A percentile compares a stretch with the other conserved stretches of the same genome.
These are phyloP conservation scores for Cotesia glomerata DNA, from an alignment of 1,140 invertebrate species.

Conservation along the genomic window DNA sequence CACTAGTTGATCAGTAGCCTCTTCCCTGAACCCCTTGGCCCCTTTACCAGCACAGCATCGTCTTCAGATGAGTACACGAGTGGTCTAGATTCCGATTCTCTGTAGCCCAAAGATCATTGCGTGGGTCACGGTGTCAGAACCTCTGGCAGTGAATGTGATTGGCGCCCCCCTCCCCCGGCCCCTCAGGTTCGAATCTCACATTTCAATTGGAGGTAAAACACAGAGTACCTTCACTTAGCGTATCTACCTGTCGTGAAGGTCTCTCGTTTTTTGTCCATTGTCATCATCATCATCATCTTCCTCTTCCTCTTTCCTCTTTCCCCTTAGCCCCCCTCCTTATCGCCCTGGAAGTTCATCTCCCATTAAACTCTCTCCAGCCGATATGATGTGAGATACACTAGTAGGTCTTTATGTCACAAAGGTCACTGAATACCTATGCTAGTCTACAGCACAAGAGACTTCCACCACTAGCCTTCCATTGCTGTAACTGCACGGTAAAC, in stretches of 20 bases:
- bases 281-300: not conserved
- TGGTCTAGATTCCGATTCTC: conserved; percentile 42
- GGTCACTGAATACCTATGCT: conserved; percentile 52
- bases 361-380: too few species aligned
- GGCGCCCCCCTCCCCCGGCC: not conserved
- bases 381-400: conserved; percentile 36
- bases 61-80: conserved; percentile 23
- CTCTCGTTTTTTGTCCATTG: conserved; percentile 14
- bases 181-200: not conserved
- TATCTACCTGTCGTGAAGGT: conserved; percentile 27
- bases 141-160: conserved; percentile 15
- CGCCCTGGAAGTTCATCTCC: not conserved
- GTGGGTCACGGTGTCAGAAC: conserved; percentile 43
- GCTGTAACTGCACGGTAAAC: not conserved
- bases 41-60: not conserved
- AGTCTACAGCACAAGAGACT: conserved; percentile 17
- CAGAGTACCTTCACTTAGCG: not conserved
- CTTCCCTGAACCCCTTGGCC: not conserved
- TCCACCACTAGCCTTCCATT: not conserved
- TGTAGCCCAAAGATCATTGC: conserved; percentile 34
- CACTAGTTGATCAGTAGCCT: not conserved
- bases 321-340: not conserved
- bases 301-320: not conserved
- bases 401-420: conserved; percentile 64
- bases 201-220: conserved; percentile 14